Conservation (phyloP, 2,797 vertebrate species). For the Calcarius lapponicus region DNA sequence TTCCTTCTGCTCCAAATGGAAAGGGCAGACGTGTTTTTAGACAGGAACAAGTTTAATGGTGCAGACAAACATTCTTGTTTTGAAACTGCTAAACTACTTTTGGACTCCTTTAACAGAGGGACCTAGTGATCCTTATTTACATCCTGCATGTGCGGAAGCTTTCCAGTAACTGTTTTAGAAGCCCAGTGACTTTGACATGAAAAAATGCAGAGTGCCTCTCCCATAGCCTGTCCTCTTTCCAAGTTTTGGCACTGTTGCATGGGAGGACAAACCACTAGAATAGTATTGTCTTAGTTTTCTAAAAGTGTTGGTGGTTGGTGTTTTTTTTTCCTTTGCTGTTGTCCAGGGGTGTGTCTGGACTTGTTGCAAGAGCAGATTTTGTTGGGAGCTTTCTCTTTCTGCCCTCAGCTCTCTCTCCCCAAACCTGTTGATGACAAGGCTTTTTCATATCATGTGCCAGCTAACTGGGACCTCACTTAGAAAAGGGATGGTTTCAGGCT, state of each 20-base stretch:
- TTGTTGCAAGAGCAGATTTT: not conserved
- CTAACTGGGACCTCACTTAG: conserved; percentile 18
- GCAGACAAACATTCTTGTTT: not conserved
- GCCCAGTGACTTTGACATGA: not conserved
- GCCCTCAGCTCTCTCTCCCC: not conserved
- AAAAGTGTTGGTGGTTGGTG: not conserved
- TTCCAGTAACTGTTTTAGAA: not conserved
- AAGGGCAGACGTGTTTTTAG: not conserved
- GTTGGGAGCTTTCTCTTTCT: not conserved
- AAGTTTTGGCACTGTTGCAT: not conserved
- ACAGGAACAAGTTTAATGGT: not conserved
- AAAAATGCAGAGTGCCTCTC: not conserved
- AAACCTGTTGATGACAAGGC: not conserved
- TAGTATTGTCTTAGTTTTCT: not conserved
- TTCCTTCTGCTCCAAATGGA: not conserved
- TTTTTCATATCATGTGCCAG: not conserved
- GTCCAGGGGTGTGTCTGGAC: not conserved
- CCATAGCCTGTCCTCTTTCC: not conserved
- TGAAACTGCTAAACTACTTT: not conserved
- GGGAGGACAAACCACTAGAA: not conserved
- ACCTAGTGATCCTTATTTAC: not conserved
- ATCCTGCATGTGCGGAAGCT: not conserved
- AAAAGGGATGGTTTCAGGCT: conserved; percentile 17
- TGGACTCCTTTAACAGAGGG: not conserved
- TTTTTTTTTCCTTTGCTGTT: not conserved